Base-by-base conservation (phyloP, 1,140 invertebrate species). In the Drosophila sechellia region DNA sequence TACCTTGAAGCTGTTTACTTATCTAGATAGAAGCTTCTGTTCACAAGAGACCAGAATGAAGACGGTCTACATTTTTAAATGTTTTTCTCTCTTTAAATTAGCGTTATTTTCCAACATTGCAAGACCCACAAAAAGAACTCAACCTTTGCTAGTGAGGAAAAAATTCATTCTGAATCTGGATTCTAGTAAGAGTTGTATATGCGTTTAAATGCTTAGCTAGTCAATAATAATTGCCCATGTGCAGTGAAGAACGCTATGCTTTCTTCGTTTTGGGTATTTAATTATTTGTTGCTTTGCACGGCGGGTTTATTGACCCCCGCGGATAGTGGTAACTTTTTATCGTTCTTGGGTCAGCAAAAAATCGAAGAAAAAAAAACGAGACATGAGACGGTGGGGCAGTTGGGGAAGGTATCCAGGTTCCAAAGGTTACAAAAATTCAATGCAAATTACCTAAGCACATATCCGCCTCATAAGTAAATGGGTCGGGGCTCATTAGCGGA, bases 381-480 rank as follows among this genome's bases (percentile, higher is more conserved):
- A 60, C 42, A 60, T 48, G 42, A 54, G 55, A 50, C 25, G 31
- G 43, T 34, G 46, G 22, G 48, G 40, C 5, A 22, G 20, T 39
- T 39, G 45, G 22, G 45, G 43, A 25, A 42, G 73, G 42, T 58
- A 35, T 70, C 42, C 66, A 70, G 65, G 66, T 70, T 77, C 73
- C 74, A 77, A 77, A 77, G 74, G 74, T 77, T 70, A 61, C 39
- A 72, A 65, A 37, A 76, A 77, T 69, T 60, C 55, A 43, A 77
- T 77, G 74, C 73, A 77, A 77, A 77, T 77, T 77, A 77, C 73
- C 73, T 77, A 77, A 68, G 64, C 74, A 77, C 74, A 77, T 77
- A 77, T 77, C 74, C 74, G 74, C 55, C 74, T 77, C 40, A 58
- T 49, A 70, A 31, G 31, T 31, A 31, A 70, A 70, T 70, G 66